phyloP scores from a whole-genome alignment of 2,797 vertebrate genomes.

The Chelonia mydas region DNA sequence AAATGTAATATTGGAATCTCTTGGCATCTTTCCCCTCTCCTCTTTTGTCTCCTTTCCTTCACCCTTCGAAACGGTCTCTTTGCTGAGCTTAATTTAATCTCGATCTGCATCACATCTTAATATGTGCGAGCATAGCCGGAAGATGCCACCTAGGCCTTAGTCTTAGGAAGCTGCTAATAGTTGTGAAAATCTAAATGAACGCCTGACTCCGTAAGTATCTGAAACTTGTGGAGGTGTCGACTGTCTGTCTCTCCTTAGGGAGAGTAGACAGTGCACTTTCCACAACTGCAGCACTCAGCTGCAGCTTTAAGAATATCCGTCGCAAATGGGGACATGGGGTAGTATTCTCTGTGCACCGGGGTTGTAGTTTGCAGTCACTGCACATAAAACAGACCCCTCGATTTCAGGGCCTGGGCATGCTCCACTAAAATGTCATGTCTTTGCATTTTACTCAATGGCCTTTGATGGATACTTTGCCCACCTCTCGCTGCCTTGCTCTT shows the following conservation, averaged over 20 bases:
- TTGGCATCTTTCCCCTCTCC: neutral
- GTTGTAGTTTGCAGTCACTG: neutral
- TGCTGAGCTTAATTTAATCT: neutral
- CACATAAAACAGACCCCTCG: neutral
- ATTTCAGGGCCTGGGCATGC: neutral
- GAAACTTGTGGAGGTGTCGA: neutral
- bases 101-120: neutral
- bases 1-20: neutral
- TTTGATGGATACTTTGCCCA: neutral
- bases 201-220: neutral
- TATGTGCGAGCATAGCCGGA: neutral
- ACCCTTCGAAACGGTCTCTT: neutral
- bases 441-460: neutral
- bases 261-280: neutral
- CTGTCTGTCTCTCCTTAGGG: neutral
- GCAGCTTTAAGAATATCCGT: neutral
- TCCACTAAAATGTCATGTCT: neutral
- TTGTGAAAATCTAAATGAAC: neutral
- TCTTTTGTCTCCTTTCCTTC: neutral
- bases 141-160: neutral
- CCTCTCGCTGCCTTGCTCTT: too few species aligned
- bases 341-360: neutral
- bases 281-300: neutral
- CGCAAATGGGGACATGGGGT: neutral
- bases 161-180: neutral